Base-by-base conservation (phyloP, 2,797 vertebrate species). In the Heteromormyrus szaboi region DNA sequence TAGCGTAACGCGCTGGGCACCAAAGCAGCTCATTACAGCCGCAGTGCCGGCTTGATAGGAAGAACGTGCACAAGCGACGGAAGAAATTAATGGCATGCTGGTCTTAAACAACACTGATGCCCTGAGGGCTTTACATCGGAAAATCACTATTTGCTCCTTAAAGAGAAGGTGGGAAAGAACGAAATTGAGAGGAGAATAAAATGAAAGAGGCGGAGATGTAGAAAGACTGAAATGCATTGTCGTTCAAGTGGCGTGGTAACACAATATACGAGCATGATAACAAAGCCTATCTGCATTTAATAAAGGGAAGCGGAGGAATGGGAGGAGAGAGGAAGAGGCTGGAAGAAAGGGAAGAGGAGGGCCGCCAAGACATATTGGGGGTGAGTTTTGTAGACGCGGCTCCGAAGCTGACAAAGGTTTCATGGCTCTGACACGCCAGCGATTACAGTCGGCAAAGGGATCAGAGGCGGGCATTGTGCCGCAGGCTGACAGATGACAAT, bases 401-500 rank as follows among this genome's bases (percentile, higher is more conserved):
- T 37, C 4, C 5, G 6, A 14, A 89, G 54, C 54, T 29, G 54
- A 53, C 76, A 62, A 41, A 62, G 37, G 44, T 48, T n/a, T 56
- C 48, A 56, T 54, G 29, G 68, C 68, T 56, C 2, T n/a, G 87
- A 83, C 50, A 88, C n/a, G 33, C 51, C 48, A 83, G 87, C 29
- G 46, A 81, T 54, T 53, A 88, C 48, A 41, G 87, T 56, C 29
- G 83, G 68, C 68, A 22, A 54, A 29, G 17, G 37, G 54, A 87
- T 87, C 86, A 65, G 56, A 65, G 14, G 37, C 14, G 41, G 33
- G 86, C 37, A 8, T 14, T 19, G 33, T 33, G 54, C 41, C 41
- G 19, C 37, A 1, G 44, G 86, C 86, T 44, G 56, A 11, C 86
- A 87, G 86, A 68, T 87, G 86, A 65, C 86, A 65, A 65, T 44